These are phyloP conservation scores for Prunella himalayana DNA, from an alignment of 2,113 vertebrate species.

Conservation along the genomic window DNA sequence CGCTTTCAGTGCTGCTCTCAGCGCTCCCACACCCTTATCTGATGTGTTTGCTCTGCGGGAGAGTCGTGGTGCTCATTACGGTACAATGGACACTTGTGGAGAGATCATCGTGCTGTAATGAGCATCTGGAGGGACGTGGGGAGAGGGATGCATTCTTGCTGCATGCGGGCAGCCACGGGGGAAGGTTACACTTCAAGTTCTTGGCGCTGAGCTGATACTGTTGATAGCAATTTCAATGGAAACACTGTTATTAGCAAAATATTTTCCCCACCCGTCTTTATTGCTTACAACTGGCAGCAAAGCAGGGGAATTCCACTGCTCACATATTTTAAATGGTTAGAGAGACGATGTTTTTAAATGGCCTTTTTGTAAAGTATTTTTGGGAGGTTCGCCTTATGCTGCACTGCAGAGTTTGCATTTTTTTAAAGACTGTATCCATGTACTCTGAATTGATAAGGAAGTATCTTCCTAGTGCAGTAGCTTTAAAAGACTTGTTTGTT, in stretches of 20 bases:
- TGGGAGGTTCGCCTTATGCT: not conserved
- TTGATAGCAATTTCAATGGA: not conserved
- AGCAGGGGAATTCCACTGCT: not conserved
- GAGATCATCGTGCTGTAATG: not conserved
- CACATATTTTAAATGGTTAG: not conserved
- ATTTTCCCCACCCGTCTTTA: not conserved
- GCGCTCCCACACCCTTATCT: not conserved
- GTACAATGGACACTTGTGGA: not conserved
- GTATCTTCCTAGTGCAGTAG: not conserved
- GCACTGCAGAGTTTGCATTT: not conserved
- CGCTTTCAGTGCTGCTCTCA: fast-evolving
- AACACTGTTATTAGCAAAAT: not conserved
- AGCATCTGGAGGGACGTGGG: not conserved
- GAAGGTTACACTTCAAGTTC: not conserved
- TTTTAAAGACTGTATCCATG: not conserved
- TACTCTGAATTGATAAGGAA: not conserved
- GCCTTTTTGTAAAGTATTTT: not conserved
- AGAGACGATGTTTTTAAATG: not conserved
- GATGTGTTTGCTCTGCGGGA: not conserved
- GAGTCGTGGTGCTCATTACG: not conserved
- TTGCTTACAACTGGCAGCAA: not conserved
- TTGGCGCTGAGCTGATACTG: not conserved
- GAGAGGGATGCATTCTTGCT: not conserved
- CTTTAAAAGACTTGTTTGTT: not conserved
- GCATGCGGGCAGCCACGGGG: fast-evolving